These are phyloP conservation scores for Drosophila subquinaria DNA, from an alignment of 2,888 invertebrate genomes.

Conservation along the genomic window DNA sequence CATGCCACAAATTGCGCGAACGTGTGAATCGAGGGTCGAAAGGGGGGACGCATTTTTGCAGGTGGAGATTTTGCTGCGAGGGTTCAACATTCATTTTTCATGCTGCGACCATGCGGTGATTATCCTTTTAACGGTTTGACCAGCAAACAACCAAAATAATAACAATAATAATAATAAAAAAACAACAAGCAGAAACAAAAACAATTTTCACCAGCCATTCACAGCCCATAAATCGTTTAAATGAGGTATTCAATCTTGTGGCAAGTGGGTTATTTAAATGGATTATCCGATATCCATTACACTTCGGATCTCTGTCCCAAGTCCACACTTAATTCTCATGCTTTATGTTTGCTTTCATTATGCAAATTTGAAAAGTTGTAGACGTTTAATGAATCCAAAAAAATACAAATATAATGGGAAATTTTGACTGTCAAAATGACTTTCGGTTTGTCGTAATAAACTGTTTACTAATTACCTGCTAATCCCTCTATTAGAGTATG, in stretches of 20 bases:
- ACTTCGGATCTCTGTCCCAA: slow-evolving; percentile 16
- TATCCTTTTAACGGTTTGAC: slow-evolving; percentile 67
- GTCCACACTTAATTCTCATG: background rate
- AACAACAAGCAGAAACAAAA: slow-evolving; percentile 16
- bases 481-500: background rate
- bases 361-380: slow-evolving; percentile 2
- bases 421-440: background rate
- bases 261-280: slow-evolving; percentile 36
- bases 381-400: background rate
- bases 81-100: slow-evolving; percentile 76
- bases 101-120: slow-evolving; percentile 62
- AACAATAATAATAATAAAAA: slow-evolving; percentile 22
- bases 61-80: slow-evolving; percentile 51
- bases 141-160: slow-evolving; percentile 29
- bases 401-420: background rate
- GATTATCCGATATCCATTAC: slow-evolving; percentile 15
- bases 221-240: slow-evolving; percentile 74
- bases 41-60: slow-evolving; percentile 6
- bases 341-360: slow-evolving; percentile 8
- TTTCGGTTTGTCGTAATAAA: background rate
- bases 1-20: slow-evolving; percentile 78
- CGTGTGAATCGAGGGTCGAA: slow-evolving; percentile 56
- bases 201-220: slow-evolving; percentile 57
- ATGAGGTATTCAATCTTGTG: slow-evolving; percentile 73
- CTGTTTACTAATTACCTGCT: background rate